Conservation (phyloP, 1,140 invertebrate genomes). For the Potamilus streckersoni region DNA sequence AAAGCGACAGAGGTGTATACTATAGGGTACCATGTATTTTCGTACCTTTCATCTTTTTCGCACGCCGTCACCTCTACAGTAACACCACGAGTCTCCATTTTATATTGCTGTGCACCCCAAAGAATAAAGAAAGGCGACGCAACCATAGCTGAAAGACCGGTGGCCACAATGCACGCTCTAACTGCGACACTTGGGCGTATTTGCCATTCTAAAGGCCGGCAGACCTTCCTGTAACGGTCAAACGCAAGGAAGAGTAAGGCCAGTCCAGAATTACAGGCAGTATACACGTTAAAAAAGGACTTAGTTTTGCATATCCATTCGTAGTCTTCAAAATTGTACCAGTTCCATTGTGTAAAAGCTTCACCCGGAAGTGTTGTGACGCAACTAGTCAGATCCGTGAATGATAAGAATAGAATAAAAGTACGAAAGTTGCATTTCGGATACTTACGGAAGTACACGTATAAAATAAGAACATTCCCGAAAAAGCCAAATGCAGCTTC, state of each 20-base stretch:
- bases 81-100: neutral
- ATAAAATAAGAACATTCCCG: slow-evolving; percentile 36
- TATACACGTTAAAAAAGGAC: slow-evolving; percentile 33
- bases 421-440: slow-evolving; percentile 27
- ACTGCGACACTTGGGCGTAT: slow-evolving; percentile 8
- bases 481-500: slow-evolving; percentile 29
- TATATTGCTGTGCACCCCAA: slow-evolving; percentile 1
- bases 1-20: neutral
- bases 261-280: slow-evolving; percentile 28
- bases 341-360: slow-evolving; percentile 36
- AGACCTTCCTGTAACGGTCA: slow-evolving; percentile 39
- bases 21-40: neutral
- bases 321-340: slow-evolving; percentile 36
- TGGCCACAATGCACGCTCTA: neutral
- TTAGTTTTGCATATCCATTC: slow-evolving; percentile 32
- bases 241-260: slow-evolving; percentile 35
- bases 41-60: slow-evolving; percentile 4
- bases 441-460: slow-evolving; percentile 26
- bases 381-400: slow-evolving; percentile 37
- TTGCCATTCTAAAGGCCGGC: slow-evolving; percentile 31
- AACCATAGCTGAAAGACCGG: neutral
- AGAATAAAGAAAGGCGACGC: neutral
- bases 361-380: slow-evolving; percentile 39
- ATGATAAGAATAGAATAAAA: slow-evolving; percentile 33
- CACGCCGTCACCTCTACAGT: neutral